Evolutionary conservation across 2,888 invertebrate species (phyloP).

Genomic region (Conops quadrifasciatus): DNA sequence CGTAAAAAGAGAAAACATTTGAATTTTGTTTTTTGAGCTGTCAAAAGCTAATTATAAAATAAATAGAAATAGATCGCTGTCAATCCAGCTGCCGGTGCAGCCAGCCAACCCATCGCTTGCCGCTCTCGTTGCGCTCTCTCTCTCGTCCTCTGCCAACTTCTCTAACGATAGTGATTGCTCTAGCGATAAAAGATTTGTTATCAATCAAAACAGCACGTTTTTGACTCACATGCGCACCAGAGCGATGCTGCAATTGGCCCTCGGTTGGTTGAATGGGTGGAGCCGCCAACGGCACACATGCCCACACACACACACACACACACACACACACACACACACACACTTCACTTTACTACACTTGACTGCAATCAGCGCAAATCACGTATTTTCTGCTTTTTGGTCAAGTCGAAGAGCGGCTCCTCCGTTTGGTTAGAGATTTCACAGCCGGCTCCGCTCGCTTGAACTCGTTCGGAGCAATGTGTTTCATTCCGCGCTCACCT

Average conservation of each 20-base stretch:
- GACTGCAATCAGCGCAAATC: slow-evolving; percentile 33
- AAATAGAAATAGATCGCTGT: slow-evolving; percentile 43
- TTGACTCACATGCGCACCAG: slow-evolving; percentile 45
- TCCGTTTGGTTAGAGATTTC: background rate
- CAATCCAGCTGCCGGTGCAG: background rate
- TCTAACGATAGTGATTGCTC: slow-evolving; percentile 28
- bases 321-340: slow-evolving; percentile 11
- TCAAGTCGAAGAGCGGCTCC: background rate
- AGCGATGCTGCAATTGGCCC: slow-evolving; percentile 46
- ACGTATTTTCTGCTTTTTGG: slow-evolving; percentile 21
- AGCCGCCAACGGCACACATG: slow-evolving; percentile 26
- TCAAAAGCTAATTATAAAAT: slow-evolving; percentile 57
- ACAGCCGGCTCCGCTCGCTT: background rate
- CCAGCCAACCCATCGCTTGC: background rate
- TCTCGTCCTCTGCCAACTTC: slow-evolving; percentile 44
- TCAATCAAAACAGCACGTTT: slow-evolving; percentile 58
- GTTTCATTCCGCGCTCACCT: slow-evolving; percentile 2
- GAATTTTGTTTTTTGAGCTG: slow-evolving; percentile 33
- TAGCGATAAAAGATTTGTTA: slow-evolving; percentile 60
- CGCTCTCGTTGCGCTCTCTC: background rate
- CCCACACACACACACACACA: background rate
- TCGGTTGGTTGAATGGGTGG: slow-evolving; percentile 32
- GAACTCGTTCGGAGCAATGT: background rate
- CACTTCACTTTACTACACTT: background rate
- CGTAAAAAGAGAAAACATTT: background rate